Evolutionary conservation across 2,113 vertebrate genomes (phyloP).

Genomic region (Herpetotheres cachinnans): DNA sequence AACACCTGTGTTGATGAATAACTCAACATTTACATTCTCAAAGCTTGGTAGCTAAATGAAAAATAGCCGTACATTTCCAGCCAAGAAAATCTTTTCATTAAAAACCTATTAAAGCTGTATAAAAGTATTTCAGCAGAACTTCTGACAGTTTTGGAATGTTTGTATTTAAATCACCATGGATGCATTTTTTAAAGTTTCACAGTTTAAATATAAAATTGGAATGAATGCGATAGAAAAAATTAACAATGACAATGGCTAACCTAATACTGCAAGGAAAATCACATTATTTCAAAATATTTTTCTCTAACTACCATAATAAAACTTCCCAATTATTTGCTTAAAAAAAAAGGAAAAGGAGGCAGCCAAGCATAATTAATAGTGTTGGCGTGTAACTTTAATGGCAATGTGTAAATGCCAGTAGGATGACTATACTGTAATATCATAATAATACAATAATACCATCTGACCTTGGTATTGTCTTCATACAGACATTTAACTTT

Average conservation of each 20-base stretch:
- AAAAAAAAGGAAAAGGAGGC: neutral
- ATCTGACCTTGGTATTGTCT: neutral
- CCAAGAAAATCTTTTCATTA: neutral
- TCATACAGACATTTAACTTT: neutral
- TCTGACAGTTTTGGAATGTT: neutral
- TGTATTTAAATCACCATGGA: neutral
- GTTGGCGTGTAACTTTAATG: neutral
- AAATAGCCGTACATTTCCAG: neutral
- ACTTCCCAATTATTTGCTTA: conserved; percentile 18
- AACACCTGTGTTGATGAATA: neutral
- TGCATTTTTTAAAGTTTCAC: neutral
- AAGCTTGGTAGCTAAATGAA: neutral
- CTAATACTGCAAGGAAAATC: neutral
- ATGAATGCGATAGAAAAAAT: neutral
- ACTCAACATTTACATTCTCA: neutral
- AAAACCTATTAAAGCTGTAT: neutral
- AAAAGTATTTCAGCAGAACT: neutral
- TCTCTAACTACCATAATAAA: neutral
- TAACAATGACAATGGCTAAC: neutral
- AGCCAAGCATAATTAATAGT: conserved; percentile 8
- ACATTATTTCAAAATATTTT: neutral
- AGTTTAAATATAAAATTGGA: neutral
- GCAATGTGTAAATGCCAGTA: neutral
- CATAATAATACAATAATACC: no score
- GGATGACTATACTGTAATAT: neutral